Base-by-base conservation (phyloP, 2,888 invertebrate genomes). In the Tinea trinotella region DNA sequence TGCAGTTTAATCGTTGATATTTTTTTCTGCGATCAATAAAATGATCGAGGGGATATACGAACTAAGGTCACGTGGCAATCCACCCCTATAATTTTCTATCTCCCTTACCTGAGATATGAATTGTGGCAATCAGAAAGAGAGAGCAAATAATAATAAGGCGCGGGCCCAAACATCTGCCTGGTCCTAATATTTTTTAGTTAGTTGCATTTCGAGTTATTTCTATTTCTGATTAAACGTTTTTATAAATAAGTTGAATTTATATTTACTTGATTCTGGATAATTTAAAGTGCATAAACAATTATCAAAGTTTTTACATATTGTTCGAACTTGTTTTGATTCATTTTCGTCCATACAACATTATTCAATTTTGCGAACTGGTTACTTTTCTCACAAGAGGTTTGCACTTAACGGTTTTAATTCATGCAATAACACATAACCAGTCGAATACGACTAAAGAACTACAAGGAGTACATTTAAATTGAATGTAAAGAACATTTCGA, bases 121-220 rank as follows among this genome's bases (percentile, higher is more conserved):
- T 19, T 19, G 6, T 17, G 2, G 13, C 1, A 19, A 17, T n/a
- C 1, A 50, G 18, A 67, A 57, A 58, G 65, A 67, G 66, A 67
- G 54, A 57, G 59, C 65, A 53, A 48, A 71, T 72, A 7, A 69
- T 70, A 61, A 63, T 56, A 64, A 66, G 68, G 70, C 71, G 71
- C 74, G 73, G 67, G 73, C 70, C 62, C 67, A 74, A 84, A 82
- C 84, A 84, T 82, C 84, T 85, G 84, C 84, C 76, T 59, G 56
- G 68, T 65, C 68, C 66, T 30, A 66, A 73, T 76, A 73, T 74
- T 76, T 82, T 60, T 78, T 74, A 65, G 70, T 69, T 64, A 69
- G 72, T 70, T 71, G 67, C 62, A 60, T 69, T 67, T 60, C 57
- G 58, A 72, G 67, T 75, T 77, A 75, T 71, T 50, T 7, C 10